phyloP scores from a whole-genome alignment of 2,113 vertebrate species.

The Murina feae region DNA sequence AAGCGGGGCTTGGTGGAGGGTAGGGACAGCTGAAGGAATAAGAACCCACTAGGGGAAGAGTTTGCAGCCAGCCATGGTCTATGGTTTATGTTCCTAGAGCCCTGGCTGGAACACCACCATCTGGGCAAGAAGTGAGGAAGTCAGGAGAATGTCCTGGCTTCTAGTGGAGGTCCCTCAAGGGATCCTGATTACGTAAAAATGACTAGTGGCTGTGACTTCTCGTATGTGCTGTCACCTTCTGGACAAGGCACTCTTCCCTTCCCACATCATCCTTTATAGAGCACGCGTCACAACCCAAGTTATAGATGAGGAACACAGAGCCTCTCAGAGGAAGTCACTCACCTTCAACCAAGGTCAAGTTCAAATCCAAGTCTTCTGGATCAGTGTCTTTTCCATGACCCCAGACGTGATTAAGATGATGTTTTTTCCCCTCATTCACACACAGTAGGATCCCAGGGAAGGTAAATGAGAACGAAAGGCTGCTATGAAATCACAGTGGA shows the following conservation, averaged over 20 bases:
- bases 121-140: background rate
- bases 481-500: background rate
- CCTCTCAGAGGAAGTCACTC: background rate
- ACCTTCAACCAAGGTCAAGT: background rate
- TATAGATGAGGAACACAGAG: background rate
- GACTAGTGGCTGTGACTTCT: background rate
- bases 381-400: background rate
- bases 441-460: background rate
- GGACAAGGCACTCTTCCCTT: background rate
- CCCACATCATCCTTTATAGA: too few species aligned
- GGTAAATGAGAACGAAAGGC: background rate
- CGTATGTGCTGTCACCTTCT: constrained; percentile 5
- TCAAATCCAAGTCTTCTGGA: background rate
- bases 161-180: background rate
- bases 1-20: background rate
- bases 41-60: background rate
- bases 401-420: background rate
- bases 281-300: background rate
- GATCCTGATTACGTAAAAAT: background rate
- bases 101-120: background rate
- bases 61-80: background rate
- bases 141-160: background rate
- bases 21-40: background rate
- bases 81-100: background rate
- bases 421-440: background rate